These are phyloP conservation scores for Phasianus colchicus DNA, from an alignment of 2,113 vertebrate species.

Conservation along the genomic window DNA sequence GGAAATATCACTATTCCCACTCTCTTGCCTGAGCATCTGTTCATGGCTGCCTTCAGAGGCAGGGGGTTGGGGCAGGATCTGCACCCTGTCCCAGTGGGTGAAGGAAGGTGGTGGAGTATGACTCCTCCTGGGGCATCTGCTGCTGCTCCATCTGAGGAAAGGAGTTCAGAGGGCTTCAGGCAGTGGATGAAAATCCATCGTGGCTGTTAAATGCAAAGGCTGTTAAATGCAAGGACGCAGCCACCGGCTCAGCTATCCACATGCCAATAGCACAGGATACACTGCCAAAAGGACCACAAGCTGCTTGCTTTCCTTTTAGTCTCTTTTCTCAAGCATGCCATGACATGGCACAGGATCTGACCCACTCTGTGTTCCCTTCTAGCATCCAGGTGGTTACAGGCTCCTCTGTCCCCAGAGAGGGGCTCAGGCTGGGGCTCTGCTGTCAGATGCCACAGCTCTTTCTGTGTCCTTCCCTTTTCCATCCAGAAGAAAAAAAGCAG, in stretches of 20 bases:
- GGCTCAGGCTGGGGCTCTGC: neutral
- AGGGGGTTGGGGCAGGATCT: neutral
- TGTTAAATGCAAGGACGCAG: neutral
- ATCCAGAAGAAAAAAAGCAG: neutral
- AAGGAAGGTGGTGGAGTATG: neutral
- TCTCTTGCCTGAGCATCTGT: neutral
- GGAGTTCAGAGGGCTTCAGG: neutral
- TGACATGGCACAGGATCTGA: accelerated
- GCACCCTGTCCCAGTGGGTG: too few relatives aligned
- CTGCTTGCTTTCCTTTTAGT: neutral
- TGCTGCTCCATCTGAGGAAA: neutral
- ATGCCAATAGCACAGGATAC: neutral
- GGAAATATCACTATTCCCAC: neutral
- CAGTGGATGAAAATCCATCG: neutral
- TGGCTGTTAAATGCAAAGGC: neutral
- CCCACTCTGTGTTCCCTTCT: neutral
- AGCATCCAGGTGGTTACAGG: neutral
- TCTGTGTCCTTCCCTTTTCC: neutral
- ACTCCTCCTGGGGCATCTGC: neutral
- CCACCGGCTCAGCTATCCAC: neutral
- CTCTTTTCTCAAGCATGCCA: neutral
- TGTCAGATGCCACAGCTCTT: neutral
- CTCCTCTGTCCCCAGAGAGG: neutral
- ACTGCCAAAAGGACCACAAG: neutral
- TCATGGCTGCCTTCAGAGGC: neutral